Percentiles rank a stretch among this genome's conserved stretches.
Conservation (phyloP, 2,797 vertebrate species). For the Allobates femoralis region DNA sequence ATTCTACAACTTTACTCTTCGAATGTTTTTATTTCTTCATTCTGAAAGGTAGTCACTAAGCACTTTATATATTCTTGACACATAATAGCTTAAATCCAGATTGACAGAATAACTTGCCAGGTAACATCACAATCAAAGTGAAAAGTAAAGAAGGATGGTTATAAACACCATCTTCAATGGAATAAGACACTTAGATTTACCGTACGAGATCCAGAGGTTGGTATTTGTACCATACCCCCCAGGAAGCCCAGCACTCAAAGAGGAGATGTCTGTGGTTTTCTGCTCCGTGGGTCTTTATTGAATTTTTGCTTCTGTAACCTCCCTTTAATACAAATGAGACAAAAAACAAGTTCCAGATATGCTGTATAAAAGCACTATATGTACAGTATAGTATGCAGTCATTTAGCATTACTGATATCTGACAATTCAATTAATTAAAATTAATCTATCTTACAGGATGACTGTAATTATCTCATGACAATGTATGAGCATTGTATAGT, state of each 20-base stretch:
- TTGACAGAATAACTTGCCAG: neutral
- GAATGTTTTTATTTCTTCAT: neutral
- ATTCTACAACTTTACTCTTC: neutral
- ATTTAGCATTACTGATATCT: neutral
- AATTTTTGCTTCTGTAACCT: slow-evolving; percentile 91
- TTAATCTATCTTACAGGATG: too few relatives aligned
- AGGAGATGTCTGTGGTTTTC: slow-evolving; percentile 92
- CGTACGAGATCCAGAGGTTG: slow-evolving; percentile 92
- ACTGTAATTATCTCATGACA: too few relatives aligned
- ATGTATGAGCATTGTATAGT: neutral
- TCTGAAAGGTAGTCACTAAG: neutral
- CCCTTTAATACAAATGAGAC: slow-evolving; percentile 78
- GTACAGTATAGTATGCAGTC: neutral
- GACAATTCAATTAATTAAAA: too few relatives aligned
- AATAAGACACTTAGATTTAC: slow-evolving; percentile 70
- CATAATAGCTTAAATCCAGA: neutral
- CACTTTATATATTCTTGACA: neutral
- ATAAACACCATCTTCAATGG: neutral
- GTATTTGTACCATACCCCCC: slow-evolving; percentile 95
- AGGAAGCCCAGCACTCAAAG: slow-evolving; percentile 93
- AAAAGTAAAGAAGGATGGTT: slow-evolving; percentile 5
- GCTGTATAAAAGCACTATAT: neutral
- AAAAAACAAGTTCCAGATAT: neutral
- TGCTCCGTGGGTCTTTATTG: slow-evolving; percentile 88
- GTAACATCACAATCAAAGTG: neutral